Base-by-base conservation (phyloP, 2,888 invertebrate genomes). In the Griposia aprilina region DNA sequence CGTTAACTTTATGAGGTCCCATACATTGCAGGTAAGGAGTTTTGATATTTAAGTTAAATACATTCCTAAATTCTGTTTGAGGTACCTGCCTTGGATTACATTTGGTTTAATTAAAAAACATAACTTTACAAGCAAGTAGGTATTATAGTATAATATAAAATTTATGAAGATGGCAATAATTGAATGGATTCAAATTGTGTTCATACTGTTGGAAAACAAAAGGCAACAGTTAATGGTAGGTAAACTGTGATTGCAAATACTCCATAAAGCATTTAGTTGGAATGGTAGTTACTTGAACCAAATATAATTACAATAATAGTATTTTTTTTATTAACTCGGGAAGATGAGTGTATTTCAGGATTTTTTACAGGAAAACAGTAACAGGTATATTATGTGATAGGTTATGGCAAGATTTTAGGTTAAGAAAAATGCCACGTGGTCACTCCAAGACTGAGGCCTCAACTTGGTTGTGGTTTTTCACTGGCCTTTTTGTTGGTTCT, bases 1-100 rank as follows among this genome's bases (percentile, higher is more conserved):
- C 88, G 96, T 98, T 83, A 97, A 97, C 90, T 98, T 98, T 95
- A 97, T 98, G 94, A 97, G 98, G 94, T 97, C 98, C 89, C 98
- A 98, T 95, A 98, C 98, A 74, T 94, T 98, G 90, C 98, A 98
- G 97, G 98, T 98, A 96, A 90, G 82, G n/a, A 71, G 13, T 11
- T 69, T 67, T 1, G 7, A 7, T 60, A 67, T 36, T 36, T 62
- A 20, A 30, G 6, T 55, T 45, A 17, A 20, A 15, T 3, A 20
- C 36, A 15, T 26, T 10, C 10, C 11, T 55, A 2, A 23, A 66
- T 78, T 17, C 2, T 36, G 26, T 59, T 45, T n/a, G 5, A 41
- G 52, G n/a, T 50, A 20, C 15, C 0, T 50, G 20, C 15, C 0
- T 50, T 10, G 15, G 8, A 41, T 36, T 36, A 36, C 30, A 36